These are phyloP conservation scores for Otis tarda DNA, from an alignment of 2,113 vertebrate species.

Conservation along the genomic window DNA sequence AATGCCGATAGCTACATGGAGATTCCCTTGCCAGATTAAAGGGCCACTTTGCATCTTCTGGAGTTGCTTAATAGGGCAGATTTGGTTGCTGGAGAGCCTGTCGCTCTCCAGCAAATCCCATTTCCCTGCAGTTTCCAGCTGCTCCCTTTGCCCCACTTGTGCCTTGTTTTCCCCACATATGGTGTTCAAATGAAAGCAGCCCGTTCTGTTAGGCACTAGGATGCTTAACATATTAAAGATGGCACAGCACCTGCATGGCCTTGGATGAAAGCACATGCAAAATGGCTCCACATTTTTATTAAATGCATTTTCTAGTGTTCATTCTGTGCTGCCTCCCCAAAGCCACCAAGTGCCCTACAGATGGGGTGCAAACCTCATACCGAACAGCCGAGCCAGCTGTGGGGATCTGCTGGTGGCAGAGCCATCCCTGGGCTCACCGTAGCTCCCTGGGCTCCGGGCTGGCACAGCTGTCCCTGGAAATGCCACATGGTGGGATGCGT, in stretches of 20 bases:
- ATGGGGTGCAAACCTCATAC: background rate
- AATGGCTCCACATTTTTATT: background rate
- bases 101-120: background rate
- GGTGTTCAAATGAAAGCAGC: background rate
- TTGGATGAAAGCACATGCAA: background rate
- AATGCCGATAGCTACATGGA: background rate
- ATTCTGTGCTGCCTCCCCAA: background rate
- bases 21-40: background rate
- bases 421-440: background rate
- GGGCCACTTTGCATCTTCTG: background rate
- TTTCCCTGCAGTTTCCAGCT: background rate
- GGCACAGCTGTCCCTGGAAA: background rate
- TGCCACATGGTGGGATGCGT: rapidly evolving
- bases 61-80: background rate
- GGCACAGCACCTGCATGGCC: background rate
- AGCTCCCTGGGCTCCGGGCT: background rate
- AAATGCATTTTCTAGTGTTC: background rate
- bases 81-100: background rate
- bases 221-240: background rate
- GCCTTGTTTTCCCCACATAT: background rate
- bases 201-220: background rate
- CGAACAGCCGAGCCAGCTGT: rapidly evolving
- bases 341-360: background rate
- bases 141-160: background rate
- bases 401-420: background rate